Evolutionary conservation across 2,113 vertebrate genomes (phyloP).

Genomic region (Carettochelys insculpta): DNA sequence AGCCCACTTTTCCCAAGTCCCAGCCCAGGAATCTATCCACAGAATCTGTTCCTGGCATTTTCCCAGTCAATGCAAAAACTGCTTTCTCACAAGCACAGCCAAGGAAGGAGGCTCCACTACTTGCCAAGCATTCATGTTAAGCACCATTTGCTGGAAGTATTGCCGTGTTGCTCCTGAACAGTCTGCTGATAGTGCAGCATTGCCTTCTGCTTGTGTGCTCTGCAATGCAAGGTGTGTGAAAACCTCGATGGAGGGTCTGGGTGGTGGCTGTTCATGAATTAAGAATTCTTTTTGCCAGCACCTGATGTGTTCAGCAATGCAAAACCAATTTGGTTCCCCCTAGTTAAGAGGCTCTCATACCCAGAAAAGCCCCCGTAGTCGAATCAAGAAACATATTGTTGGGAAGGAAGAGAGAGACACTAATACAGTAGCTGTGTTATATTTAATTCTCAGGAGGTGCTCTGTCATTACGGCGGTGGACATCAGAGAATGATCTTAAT

Average conservation of each 20-base stretch:
- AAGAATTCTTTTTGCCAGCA: not conserved
- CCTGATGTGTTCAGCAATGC: not conserved
- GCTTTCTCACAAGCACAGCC: not conserved
- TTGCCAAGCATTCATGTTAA: not conserved
- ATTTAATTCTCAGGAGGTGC: not conserved
- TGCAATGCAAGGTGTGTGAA: not conserved
- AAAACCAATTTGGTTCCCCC: too few relatives aligned
- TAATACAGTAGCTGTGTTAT: not conserved
- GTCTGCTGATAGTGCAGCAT: accelerated
- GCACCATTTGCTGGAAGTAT: not conserved
- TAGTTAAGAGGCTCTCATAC: too few relatives aligned
- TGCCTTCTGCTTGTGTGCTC: not conserved
- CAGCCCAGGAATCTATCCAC: accelerated
- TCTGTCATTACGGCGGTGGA: not conserved
- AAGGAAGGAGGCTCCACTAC: not conserved
- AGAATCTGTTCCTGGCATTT: accelerated
- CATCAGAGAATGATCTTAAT: not conserved
- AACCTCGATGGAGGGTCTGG: not conserved
- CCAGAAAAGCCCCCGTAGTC: not conserved
- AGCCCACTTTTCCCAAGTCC: not conserved
- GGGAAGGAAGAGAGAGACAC: not conserved
- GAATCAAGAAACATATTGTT: not conserved
- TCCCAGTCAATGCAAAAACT: not conserved
- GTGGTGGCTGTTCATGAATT: not conserved
- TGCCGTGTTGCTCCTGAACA: not conserved